phyloP scores from a whole-genome alignment of 2,888 invertebrate genomes.

The Drosophila lutescens region DNA sequence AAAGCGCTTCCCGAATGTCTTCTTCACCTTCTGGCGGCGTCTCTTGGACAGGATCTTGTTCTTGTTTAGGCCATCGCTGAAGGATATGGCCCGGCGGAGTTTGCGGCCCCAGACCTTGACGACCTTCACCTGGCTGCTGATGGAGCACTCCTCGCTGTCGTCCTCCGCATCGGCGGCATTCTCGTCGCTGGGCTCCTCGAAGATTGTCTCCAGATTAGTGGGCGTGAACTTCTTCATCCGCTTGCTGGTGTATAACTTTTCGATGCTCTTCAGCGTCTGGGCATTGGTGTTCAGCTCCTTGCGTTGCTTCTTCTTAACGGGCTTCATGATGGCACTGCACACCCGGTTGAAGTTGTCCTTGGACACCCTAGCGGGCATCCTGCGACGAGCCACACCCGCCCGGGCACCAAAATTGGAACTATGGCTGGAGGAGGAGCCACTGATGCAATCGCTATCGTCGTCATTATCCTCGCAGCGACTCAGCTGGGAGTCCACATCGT shows the following conservation, averaged over 20 bases:
- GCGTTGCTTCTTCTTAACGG: slow-evolving; percentile 67
- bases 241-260: slow-evolving; percentile 79
- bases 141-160: slow-evolving; percentile 68
- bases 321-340: slow-evolving; percentile 78
- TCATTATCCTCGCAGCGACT: slow-evolving; percentile 63
- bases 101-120: slow-evolving; percentile 78
- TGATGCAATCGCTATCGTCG: slow-evolving; percentile 56
- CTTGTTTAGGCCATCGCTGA: slow-evolving; percentile 77
- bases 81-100: slow-evolving; percentile 75
- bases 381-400: slow-evolving; percentile 66
- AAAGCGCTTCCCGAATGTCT: slow-evolving; percentile 77
- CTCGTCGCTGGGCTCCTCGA: slow-evolving; percentile 78
- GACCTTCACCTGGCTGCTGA: slow-evolving; percentile 62
- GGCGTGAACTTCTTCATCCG: slow-evolving; percentile 80
- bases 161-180: slow-evolving; percentile 70
- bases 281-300: slow-evolving; percentile 52
- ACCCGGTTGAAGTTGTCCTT: slow-evolving; percentile 80
- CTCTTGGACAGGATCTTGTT: slow-evolving; percentile 80
- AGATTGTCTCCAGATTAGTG: slow-evolving; percentile 81
- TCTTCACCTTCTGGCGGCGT: slow-evolving; percentile 80
- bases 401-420: slow-evolving; percentile 35
- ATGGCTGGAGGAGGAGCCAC: slow-evolving; percentile 24
- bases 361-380: slow-evolving; percentile 75
- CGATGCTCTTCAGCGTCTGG: slow-evolving; percentile 69
- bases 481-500: slow-evolving; percentile 60